phyloP scores from a whole-genome alignment of 2,888 invertebrate species.

The Hirtodrosophila alboralis region DNA sequence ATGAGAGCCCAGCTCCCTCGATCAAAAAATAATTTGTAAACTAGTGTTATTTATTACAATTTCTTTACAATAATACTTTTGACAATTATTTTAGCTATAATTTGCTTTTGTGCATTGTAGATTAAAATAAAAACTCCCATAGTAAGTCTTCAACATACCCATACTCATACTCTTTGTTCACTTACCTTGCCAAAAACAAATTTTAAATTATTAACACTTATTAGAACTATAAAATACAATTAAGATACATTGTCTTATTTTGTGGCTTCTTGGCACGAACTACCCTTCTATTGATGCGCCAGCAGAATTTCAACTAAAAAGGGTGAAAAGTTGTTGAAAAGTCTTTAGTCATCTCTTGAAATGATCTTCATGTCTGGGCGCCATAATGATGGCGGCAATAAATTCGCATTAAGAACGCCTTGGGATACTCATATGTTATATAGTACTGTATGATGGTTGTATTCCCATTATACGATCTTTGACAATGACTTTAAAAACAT shows the following conservation, averaged over 20 bases:
- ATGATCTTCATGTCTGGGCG: conserved; percentile 61
- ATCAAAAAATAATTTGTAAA: no score
- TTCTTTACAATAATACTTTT: no score
- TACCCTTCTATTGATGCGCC: conserved; percentile 32
- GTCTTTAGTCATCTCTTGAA: conserved; percentile 60
- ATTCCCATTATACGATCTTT: conserved; percentile 31
- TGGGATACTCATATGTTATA: conserved; percentile 4
- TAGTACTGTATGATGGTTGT: conserved; percentile 20
- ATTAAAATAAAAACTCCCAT: background rate
- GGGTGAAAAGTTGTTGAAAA: conserved; percentile 65
- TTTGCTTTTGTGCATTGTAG: background rate
- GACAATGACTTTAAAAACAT: conserved; percentile 34
- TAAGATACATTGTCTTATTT: conserved; percentile 66
- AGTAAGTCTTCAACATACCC: conserved; percentile 4
- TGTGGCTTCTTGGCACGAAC: conserved; percentile 6
- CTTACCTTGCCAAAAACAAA: conserved; percentile 29
- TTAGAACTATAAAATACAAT: conserved; percentile 53
- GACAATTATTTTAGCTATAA: background rate
- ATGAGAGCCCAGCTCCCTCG: no score
- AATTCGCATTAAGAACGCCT: conserved; percentile 78
- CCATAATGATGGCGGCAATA: conserved; percentile 72
- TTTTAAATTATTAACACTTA: conserved; percentile 39
- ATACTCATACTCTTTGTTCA: background rate
- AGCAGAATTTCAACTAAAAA: conserved; percentile 62
- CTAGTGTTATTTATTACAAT: no score